Base-by-base conservation (phyloP, 2,888 invertebrate species). In the Priocnemis perturbator region DNA sequence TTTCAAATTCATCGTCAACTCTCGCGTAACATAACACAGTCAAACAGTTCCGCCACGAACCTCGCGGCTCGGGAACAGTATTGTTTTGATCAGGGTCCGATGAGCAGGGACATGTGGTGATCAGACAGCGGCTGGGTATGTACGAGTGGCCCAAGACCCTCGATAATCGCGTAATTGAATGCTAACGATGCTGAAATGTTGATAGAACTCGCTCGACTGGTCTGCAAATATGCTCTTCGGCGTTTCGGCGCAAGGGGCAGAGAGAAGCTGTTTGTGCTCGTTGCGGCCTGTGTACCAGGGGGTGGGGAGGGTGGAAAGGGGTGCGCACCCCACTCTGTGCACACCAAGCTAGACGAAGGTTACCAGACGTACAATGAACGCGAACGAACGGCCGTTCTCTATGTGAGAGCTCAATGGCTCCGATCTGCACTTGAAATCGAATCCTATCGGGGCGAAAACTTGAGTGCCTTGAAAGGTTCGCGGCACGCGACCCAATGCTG, bases 161-260 rank as follows among this genome's bases (percentile, higher is more conserved):
- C 69, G 71, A 81, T 82, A 82, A 82, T 82, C 82, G 77, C 74
- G 79, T 85, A 83, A 85, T 85, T 85, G 85, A 84, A 84, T 82
- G 81, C 78, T 80, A 85, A 85, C 83, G 84, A 81, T 76, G 78
- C 79, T 73, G 81, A 82, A 84, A 82, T 79, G 83, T 81, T 83
- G 76, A 74, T 78, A 76, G 77, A 76, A 77, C 75, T 76, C 81
- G 76, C 79, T 78, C 79, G 80, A 83, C 79, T 81, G 76, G 71
- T 83, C 78, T 65, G 83, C 80, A 84, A 85, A 85, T 84, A 84
- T 83, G 76, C 78, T 78, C 77, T 76, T 76, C 75, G 77, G 67
- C 73, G 79, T 79, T 81, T 69, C 79, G 67, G 64, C 72, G 30
- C 67, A 52, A 19, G 45, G 61, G 53, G 57, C 15, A 9, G 20